Evolutionary conservation across 30 jellyfish, hydroid and myxozoan species (phyloP).

Genomic region (Aurelia sp.): DNA sequence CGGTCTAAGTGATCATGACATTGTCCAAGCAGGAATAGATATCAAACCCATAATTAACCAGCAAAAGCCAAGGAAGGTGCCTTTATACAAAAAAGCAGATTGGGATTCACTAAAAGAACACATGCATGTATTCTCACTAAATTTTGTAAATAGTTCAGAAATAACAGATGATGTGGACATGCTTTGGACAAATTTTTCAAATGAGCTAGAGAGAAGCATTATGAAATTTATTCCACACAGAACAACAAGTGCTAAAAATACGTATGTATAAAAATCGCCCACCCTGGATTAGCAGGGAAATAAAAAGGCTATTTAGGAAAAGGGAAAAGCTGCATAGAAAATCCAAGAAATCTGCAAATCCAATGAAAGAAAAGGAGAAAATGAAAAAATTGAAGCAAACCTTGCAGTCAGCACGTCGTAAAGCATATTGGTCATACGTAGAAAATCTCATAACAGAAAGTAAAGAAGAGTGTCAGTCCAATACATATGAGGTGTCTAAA

Average conservation of each 20-base stretch:
- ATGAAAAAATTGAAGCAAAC: too few relatives aligned
- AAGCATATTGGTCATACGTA: conserved; percentile 3
- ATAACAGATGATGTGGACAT: not conserved
- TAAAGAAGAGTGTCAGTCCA: too few relatives aligned
- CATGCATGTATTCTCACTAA: conserved; percentile 6
- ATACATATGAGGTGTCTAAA: too few relatives aligned
- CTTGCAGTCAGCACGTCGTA: not conserved
- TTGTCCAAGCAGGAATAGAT: conserved; percentile 55
- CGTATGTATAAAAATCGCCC: not conserved
- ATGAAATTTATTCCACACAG: not conserved
- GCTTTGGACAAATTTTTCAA: conserved; percentile 6
- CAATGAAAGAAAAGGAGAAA: too few relatives aligned
- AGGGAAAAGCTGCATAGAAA: too few relatives aligned
- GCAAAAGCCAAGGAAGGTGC: conserved; percentile 38
- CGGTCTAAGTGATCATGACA: conserved; percentile 38
- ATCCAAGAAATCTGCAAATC: too few relatives aligned
- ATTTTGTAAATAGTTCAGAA: conserved; percentile 15
- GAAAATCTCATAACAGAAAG: too few relatives aligned
- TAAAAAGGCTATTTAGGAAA: too few relatives aligned
- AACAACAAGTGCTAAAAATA: conserved; percentile 1
- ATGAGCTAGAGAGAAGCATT: not conserved
- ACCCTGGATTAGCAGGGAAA: not conserved
- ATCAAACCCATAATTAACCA: conserved; percentile 11
- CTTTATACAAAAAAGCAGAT: conserved; percentile 32
- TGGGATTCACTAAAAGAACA: conserved; percentile 36